These are phyloP conservation scores for Steinernema feltiae DNA, from an alignment of 1,140 invertebrate genomes.

Conservation along the genomic window DNA sequence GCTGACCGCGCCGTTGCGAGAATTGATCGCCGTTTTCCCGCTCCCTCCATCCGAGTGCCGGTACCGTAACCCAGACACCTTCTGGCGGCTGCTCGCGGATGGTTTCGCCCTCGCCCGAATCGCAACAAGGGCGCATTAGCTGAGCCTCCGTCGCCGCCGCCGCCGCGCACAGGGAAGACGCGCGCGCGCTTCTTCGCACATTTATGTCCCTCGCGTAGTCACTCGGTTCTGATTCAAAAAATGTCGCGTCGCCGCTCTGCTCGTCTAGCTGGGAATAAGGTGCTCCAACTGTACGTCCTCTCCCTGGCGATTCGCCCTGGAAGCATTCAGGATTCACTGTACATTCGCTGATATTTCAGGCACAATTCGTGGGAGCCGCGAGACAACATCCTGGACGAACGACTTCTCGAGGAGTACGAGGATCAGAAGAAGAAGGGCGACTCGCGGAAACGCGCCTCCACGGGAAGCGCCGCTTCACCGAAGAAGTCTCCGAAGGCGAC, in stretches of 20 bases:
- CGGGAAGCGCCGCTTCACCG: neutral
- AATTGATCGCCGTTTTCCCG: too few species aligned
- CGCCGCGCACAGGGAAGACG: neutral
- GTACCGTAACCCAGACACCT: neutral
- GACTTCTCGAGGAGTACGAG: slow-evolving; percentile 5
- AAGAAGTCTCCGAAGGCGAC: slow-evolving; percentile 7
- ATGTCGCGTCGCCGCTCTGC: slow-evolving; percentile 12
- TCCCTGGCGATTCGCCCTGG: neutral
- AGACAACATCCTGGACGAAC: neutral
- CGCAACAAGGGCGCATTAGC: neutral
- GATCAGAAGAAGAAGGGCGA: neutral
- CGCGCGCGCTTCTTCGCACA: neutral
- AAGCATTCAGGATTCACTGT: neutral
- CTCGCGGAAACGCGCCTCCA: neutral
- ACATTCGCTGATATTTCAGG: neutral
- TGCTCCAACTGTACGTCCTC: neutral
- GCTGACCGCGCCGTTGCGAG: too few species aligned
- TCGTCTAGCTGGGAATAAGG: neutral
- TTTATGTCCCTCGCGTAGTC: neutral
- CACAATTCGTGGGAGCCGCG: slow-evolving; percentile 7
- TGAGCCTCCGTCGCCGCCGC: neutral
- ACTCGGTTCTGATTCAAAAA: neutral
- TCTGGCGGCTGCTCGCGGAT: neutral
- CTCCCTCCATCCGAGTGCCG: too few species aligned
- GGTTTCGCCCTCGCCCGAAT: neutral